Evolutionary conservation across 2,888 invertebrate genomes (phyloP), one percentile per base, ranked within the genome.

Genomic region (Papilio elwesi): DNA sequence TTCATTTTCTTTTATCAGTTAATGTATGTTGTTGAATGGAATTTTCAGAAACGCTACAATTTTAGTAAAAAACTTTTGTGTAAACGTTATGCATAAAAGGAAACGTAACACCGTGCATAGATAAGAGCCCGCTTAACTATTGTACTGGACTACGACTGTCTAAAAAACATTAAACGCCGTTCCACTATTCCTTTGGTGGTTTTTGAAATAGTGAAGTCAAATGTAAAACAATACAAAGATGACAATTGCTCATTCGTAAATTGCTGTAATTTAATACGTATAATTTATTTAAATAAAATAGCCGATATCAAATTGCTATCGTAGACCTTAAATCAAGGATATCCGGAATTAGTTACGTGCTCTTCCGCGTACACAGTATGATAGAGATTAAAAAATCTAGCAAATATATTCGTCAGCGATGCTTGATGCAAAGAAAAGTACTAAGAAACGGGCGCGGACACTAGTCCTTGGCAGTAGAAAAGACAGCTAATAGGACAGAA

Each of bases 11-110:
- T 55, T n/a, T 59, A 59, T 59, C 59, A n/a, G n/a, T 38, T 13
- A 59, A 38, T 38, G 9, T 16, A 55, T 59, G 38, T 55, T 55
- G 55, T 59, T 59, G 59, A 38, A 59, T 59, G 38, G 59, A 26
- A 55, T 64, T 63, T 52, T 47, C 10, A 51, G 36, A 55, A 70
- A 48, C 38, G 64, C 49, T 51, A 68, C 15, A 55, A 55, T n/a
- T 65, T 64, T 64, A 13, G 65, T n/a, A 55, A 70, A 70, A 12
- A 49, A 49, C 70, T 65, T 70, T 63, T 55, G 55, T 65, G 26
- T 70, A 65, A 51, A 65, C 65, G 70, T 64, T 70, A 64, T 55
- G 64, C 15, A 70, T 70, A 70, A 70, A 64, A 53, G 70, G 26
- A 48, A 64, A 52, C 47, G 55, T 70, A 64, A 55, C 53, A 48